Evolutionary conservation across 2,888 invertebrate genomes (phyloP), one percentile per base, ranked within the genome.

Genomic region (Argynnis bischoffii): DNA sequence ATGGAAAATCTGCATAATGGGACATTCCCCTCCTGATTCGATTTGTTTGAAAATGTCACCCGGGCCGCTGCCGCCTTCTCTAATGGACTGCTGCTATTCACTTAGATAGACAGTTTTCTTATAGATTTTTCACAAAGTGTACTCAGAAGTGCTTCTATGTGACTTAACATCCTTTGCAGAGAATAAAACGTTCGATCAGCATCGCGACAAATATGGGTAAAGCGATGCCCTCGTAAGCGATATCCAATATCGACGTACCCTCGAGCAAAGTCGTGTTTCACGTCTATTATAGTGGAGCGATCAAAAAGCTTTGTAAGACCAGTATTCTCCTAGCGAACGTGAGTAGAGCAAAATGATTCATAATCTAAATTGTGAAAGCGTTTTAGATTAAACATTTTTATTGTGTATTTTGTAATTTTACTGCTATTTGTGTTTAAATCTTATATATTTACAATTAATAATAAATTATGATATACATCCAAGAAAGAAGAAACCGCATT

Each of bases 1-100:
- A 90, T 87, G 88, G 88, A 87, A 90, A 89, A 89, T 90, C 87
- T 89, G 82, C 89, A 90, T 89, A 90, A 90, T 88, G 87, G 89
- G 79, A 81, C 80, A 78, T 81, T 83, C 79, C 81, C 79, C 75
- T 75, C 76, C 77, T 86, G 86, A 90, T 90, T 90, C 87, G 89
- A 90, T 91, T 90, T 87, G 82, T 83, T 81, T 78, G 76, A 79
- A 84, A 82, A 84, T 83, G 84, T 85, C 85, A 82, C 79, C 79
- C 75, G 78, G 78, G 78, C 76, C 77, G 72, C 74, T 74, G 68
- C 66, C 74, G 72, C 74, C 72, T 77, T 74, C 81, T 64, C 61
- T 89, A 89, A 89, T 88, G 87, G 85, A 83, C 83, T 77, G 78
- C 77, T 78, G 80, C 81, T 85, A 83, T 89, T 87, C 85, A 84